Evolutionary conservation across 2,797 vertebrate species (phyloP).

Genomic region (Malacoctenus gilli): DNA sequence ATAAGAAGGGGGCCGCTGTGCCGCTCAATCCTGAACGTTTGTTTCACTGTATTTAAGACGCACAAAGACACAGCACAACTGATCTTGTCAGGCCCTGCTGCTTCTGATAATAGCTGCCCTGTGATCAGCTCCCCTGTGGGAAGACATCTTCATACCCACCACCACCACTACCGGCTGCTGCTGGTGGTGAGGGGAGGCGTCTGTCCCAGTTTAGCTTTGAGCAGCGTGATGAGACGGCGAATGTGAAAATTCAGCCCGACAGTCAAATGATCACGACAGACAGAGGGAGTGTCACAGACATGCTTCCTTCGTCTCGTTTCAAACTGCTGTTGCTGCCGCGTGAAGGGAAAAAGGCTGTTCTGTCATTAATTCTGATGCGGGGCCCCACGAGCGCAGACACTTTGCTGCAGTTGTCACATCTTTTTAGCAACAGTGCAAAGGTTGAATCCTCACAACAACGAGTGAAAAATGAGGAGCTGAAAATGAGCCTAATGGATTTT

Average conservation of each 20-base stretch:
- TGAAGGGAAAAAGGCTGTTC: slow-evolving; percentile 3
- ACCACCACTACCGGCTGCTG: no score
- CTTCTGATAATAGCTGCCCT: slow-evolving; percentile 54
- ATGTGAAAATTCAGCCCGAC: slow-evolving; percentile 34
- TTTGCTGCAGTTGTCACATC: background rate
- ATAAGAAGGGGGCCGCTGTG: background rate
- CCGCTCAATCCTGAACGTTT: slow-evolving; percentile 10
- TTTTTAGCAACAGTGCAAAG: background rate
- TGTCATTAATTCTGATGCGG: slow-evolving; percentile 10
- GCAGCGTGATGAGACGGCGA: slow-evolving; percentile 21
- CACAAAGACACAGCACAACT: slow-evolving; percentile 29
- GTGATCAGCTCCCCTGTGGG: slow-evolving; percentile 52
- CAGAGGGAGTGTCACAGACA: slow-evolving; percentile 15
- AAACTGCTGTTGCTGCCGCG: background rate
- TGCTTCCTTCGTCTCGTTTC: slow-evolving; percentile 5
- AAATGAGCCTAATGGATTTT: background rate
- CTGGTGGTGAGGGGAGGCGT: no score
- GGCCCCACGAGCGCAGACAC: background rate
- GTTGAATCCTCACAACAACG: background rate
- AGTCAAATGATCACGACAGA: slow-evolving; percentile 41
- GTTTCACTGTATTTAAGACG: slow-evolving; percentile 27
- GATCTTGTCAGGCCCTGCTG: slow-evolving; percentile 54
- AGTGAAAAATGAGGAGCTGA: background rate
- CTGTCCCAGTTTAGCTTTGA: slow-evolving; percentile 47
- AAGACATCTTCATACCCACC: slow-evolving; percentile 45